A percentile compares a stretch with the other conserved stretches of the same genome.
Evolutionary conservation across 2,113 vertebrate species (phyloP).

Genomic region (Leptodactylus fuscus): DNA sequence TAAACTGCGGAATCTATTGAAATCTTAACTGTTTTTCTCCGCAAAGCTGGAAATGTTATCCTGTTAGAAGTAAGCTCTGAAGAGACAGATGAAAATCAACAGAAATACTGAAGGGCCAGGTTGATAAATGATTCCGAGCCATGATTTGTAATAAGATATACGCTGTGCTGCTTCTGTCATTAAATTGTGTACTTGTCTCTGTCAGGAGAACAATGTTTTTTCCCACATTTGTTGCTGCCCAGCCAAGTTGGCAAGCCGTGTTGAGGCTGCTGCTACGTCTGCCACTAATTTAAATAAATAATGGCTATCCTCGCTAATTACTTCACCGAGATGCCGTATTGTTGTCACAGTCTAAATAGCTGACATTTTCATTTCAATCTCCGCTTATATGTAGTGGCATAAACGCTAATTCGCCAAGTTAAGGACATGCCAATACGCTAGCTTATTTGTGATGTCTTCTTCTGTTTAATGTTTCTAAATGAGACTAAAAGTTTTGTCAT

Average conservation of each 20-base stretch:
- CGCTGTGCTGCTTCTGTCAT: background rate
- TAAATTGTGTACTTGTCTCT: background rate
- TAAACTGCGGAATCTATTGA: background rate
- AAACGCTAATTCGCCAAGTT: background rate
- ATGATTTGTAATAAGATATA: background rate
- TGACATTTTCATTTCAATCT: slow-evolving; percentile 27
- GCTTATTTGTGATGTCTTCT: background rate
- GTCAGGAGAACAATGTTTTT: background rate
- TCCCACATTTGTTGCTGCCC: slow-evolving; percentile 10
- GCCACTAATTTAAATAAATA: slow-evolving; percentile 27
- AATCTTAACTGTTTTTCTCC: background rate
- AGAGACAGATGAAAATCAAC: background rate
- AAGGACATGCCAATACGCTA: background rate
- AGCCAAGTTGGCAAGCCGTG: slow-evolving; percentile 3
- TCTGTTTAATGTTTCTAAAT: background rate
- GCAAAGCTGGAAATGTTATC: background rate
- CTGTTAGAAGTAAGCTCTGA: background rate
- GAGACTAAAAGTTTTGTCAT: background rate
- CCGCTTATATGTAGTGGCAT: background rate
- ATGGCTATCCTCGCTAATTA: slow-evolving; percentile 27
- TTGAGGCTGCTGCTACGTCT: slow-evolving; percentile 10
- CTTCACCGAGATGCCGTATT: background rate
- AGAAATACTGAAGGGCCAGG: background rate
- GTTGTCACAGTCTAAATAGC: slow-evolving; percentile 16
- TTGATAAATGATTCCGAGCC: background rate